Conservation (phyloP, 2,888 invertebrate genomes). For the Pheosia tremula region DNA sequence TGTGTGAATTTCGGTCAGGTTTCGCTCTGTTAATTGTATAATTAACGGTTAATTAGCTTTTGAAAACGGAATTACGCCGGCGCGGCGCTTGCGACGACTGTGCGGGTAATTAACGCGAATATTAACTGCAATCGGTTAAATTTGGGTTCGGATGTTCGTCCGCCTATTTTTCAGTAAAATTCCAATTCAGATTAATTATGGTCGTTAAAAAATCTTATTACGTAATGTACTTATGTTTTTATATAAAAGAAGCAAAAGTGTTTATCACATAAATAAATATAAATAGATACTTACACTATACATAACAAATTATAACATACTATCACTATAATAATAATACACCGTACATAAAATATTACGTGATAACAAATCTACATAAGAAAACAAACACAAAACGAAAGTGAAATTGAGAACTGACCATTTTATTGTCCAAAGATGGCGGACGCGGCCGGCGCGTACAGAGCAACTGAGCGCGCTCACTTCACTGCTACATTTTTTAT, state of each 20-base stretch:
- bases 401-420: constrained; percentile 74
- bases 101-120: neutral
- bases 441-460: constrained; percentile 54
- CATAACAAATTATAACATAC: constrained; percentile 22
- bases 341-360: constrained; percentile 39
- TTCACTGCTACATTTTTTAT: constrained; percentile 76
- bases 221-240: neutral
- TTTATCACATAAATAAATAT: constrained; percentile 6
- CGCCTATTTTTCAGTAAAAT: too few relatives aligned
- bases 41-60: constrained; percentile 23
- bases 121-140: too few relatives aligned
- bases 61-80: constrained; percentile 8
- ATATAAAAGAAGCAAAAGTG: constrained; percentile 12
- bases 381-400: constrained; percentile 61
- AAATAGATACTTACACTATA: constrained; percentile 35
- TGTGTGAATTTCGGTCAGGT: constrained; percentile 42
- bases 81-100: neutral
- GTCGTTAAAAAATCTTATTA: neutral
- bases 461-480: constrained; percentile 68
- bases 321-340: constrained; percentile 34
- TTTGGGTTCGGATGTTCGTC: too few relatives aligned
- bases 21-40: constrained; percentile 54
- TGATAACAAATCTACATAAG: constrained; percentile 37
- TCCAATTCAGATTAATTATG: too few relatives aligned
- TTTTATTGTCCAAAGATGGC: constrained; percentile 43